These are phyloP conservation scores for Galemys pyrenaicus DNA, from an alignment of 2,113 vertebrate genomes.

Conservation along the genomic window DNA sequence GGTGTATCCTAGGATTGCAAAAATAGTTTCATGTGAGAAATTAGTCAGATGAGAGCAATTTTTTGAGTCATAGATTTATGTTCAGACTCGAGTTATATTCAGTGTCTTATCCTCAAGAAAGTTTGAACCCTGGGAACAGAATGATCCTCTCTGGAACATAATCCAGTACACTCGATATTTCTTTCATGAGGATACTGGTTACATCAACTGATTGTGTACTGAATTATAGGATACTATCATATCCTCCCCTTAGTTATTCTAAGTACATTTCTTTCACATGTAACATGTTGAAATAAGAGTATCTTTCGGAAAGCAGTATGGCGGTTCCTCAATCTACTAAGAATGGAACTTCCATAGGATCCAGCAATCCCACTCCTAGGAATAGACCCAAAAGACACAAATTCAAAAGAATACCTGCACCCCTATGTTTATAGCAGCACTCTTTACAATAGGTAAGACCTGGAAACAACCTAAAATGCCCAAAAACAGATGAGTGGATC, in stretches of 20 bases:
- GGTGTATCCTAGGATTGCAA: neutral
- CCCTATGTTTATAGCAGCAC: no score
- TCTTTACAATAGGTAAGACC: no score
- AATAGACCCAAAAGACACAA: no score
- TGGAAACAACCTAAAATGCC: no score
- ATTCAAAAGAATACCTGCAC: no score
- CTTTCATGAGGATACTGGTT: neutral
- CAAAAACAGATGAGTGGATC: no score
- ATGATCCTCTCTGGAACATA: neutral
- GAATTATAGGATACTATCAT: neutral
- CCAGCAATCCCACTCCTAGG: no score
- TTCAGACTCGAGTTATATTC: neutral
- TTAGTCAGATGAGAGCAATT: neutral
- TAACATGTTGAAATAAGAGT: neutral
- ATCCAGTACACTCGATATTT: neutral
- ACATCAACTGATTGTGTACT: neutral
- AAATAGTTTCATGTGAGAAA: neutral
- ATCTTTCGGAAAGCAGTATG: no score
- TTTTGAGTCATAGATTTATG: neutral
- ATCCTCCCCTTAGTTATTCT: neutral
- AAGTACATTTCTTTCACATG: neutral
- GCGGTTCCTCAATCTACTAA: no score
- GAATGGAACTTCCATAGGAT: no score
- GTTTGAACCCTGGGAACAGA: conserved; percentile 27
- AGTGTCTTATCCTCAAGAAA: neutral